These are phyloP conservation scores for Drosophila watanabei DNA, from an alignment of 1,140 invertebrate genomes.

Conservation along the genomic window DNA sequence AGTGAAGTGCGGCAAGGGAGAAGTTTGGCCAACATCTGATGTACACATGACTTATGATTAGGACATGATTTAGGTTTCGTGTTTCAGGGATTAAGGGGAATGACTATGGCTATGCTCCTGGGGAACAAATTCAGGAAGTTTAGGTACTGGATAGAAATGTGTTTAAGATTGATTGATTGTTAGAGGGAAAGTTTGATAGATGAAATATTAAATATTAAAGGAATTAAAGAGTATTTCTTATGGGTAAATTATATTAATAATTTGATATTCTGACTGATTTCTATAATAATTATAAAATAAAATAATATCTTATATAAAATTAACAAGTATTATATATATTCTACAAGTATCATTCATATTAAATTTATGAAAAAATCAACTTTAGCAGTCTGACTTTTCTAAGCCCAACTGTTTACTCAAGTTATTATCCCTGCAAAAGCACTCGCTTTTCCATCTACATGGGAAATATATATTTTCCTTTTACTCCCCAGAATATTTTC, in stretches of 20 bases:
- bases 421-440: conserved; percentile 19
- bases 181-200: background rate
- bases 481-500: conserved; percentile 9
- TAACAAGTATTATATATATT: background rate
- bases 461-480: conserved; percentile 25
- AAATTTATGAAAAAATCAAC: background rate
- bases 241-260: too few relatives aligned
- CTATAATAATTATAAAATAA: background rate
- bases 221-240: background rate
- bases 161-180: conserved; percentile 21
- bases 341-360: background rate
- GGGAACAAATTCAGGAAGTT: conserved; percentile 1
- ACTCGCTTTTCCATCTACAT: conserved; percentile 23
- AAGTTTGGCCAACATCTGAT: conserved; percentile 37
- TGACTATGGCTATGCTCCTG: background rate
- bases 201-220: background rate
- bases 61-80: conserved; percentile 30
- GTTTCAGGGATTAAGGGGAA: conserved; percentile 13
- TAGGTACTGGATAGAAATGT: background rate
- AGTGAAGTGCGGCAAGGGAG: background rate
- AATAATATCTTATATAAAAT: too few relatives aligned
- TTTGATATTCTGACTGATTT: background rate
- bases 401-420: conserved; percentile 21
- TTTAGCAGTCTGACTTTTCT: background rate
- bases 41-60: conserved; percentile 31